These are phyloP conservation scores for Rhadinocentrus ornatus DNA, from an alignment of 2,797 vertebrate genomes.

Conservation along the genomic window DNA sequence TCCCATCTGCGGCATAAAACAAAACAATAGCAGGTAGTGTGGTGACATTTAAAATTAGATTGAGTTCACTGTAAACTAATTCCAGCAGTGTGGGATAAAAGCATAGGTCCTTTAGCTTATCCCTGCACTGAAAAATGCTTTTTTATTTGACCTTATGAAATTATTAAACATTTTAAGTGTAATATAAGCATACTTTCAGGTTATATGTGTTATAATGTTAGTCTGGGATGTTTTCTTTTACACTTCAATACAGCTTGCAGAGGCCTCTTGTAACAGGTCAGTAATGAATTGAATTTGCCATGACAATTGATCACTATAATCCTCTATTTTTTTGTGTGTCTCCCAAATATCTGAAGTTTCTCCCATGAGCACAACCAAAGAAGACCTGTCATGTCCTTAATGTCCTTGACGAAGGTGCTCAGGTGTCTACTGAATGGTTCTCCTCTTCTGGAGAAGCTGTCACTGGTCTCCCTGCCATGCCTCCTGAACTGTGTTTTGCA, in stretches of 20 bases:
- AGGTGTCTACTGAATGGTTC: slow-evolving; percentile 74
- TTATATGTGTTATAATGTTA: no score
- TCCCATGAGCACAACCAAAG: slow-evolving; percentile 67
- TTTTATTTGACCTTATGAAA: not conserved
- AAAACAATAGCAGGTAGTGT: no score
- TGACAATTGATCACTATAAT: not conserved
- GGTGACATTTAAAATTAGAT: not conserved
- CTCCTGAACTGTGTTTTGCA: slow-evolving; percentile 73
- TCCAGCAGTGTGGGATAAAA: not conserved
- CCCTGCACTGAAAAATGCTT: no score
- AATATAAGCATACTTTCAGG: not conserved
- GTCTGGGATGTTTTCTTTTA: not conserved
- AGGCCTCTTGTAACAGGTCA: not conserved
- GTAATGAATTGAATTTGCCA: not conserved
- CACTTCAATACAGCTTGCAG: not conserved
- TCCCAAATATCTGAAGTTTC: slow-evolving; percentile 68
- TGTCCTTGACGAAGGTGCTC: slow-evolving; percentile 69
- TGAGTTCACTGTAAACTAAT: not conserved
- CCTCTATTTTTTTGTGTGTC: slow-evolving; percentile 16
- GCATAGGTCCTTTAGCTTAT: no score
- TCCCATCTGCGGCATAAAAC: not conserved
- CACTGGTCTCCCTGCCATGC: slow-evolving; percentile 79
- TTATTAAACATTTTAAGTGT: no score
- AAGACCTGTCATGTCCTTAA: slow-evolving; percentile 59
- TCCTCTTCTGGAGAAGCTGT: slow-evolving; percentile 73